These are phyloP conservation scores for Listrodromus nycthemerus DNA, from an alignment of 2,888 invertebrate species.

Conservation along the genomic window DNA sequence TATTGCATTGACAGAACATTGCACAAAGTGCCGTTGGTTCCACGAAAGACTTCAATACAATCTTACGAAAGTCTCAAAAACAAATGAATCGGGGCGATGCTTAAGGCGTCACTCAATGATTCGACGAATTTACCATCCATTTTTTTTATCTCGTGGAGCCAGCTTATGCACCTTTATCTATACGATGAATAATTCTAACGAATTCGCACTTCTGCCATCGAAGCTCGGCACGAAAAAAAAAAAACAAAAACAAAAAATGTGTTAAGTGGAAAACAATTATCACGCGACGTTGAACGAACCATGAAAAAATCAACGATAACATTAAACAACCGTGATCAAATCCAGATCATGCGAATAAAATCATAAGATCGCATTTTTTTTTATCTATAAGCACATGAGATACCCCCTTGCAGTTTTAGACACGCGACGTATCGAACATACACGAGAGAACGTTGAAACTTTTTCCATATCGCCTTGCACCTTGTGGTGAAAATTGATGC, in stretches of 20 bases:
- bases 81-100: background rate
- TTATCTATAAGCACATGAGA: background rate
- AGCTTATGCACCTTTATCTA: conserved; percentile 46
- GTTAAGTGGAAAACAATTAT: conserved; percentile 16
- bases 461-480: background rate
- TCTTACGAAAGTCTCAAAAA: conserved; percentile 32
- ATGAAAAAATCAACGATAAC: conserved; percentile 19
- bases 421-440: background rate
- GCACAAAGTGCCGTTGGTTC: conserved; percentile 73
- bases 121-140: background rate
- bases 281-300: conserved; percentile 32
- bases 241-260: conserved; percentile 15
- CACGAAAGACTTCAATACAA: conserved; percentile 65
- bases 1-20: conserved; percentile 81
- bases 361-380: background rate
- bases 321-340: conserved; percentile 12
- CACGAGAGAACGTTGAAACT: background rate
- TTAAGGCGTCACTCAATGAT: conserved; percentile 8
- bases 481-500: background rate
- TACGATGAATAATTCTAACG: conserved; percentile 26
- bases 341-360: background rate
- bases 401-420: background rate
- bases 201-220: conserved; percentile 7
- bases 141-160: conserved; percentile 22
- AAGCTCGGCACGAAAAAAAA: background rate